Conservation (phyloP, 92 coral and sea anemone species). For the Epizoanthus scotinus region DNA sequence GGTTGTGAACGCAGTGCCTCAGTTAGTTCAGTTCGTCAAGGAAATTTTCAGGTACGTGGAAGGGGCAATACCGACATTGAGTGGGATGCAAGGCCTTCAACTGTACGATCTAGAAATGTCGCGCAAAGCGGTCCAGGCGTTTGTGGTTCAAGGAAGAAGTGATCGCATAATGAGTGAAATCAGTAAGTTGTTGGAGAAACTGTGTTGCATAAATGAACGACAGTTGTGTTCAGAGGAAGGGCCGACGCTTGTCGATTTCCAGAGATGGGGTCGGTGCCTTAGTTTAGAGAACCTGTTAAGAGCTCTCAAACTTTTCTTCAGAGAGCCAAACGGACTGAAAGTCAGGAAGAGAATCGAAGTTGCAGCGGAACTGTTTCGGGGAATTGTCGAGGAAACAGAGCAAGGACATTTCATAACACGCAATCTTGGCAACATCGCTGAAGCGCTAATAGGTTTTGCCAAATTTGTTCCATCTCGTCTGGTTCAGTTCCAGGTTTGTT, state of each 20-base stretch:
- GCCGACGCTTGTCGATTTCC: background rate
- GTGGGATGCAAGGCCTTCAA: background rate
- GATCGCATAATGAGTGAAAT: background rate
- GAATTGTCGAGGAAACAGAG: background rate
- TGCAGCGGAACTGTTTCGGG: background rate
- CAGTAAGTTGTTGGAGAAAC: slow-evolving; percentile 8
- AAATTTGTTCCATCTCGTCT: slow-evolving; percentile 14
- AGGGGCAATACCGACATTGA: background rate
- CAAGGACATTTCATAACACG: slow-evolving; percentile 6
- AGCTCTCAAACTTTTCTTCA: background rate
- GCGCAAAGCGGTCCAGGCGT: background rate
- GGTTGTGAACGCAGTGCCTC: background rate
- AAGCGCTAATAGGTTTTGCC: background rate
- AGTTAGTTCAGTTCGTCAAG: slow-evolving; percentile 1
- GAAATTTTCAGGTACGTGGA: background rate
- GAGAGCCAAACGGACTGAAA: slow-evolving; percentile 3
- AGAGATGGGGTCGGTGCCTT: slow-evolving; percentile 12
- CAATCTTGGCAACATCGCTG: slow-evolving; percentile 8
- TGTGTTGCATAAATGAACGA: background rate
- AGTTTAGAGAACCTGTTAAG: background rate
- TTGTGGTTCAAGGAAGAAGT: background rate
- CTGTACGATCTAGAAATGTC: background rate
- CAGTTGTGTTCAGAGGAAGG: background rate
- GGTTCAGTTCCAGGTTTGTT: background rate
- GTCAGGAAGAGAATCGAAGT: slow-evolving; percentile 9